Evolutionary conservation across 2,113 vertebrate species (phyloP).

Genomic region (Australoheros scitulus): DNA sequence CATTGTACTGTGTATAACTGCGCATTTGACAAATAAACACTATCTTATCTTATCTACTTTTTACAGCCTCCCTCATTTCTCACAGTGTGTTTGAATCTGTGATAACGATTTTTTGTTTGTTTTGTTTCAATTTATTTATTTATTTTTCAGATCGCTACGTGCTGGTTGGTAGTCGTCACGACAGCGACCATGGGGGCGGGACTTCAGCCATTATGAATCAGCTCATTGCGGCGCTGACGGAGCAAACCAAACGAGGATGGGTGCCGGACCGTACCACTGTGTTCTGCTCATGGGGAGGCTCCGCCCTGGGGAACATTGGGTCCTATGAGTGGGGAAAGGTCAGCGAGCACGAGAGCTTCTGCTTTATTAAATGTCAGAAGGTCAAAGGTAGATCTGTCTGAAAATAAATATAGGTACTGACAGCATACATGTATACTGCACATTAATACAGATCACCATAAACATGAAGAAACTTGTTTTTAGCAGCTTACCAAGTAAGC

Average conservation of each 20-base stretch:
- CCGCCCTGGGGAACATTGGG: slow-evolving; percentile 86
- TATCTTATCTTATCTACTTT: too few relatives aligned
- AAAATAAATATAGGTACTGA: background rate
- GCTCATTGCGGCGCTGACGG: slow-evolving; percentile 84
- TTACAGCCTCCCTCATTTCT: background rate
- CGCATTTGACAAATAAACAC: too few relatives aligned
- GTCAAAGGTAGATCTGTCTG: background rate
- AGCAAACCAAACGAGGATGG: slow-evolving; percentile 85
- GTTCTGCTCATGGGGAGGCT: slow-evolving; percentile 92
- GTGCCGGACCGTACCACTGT: slow-evolving; percentile 87
- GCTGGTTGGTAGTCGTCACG: slow-evolving; percentile 87
- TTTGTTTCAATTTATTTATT: background rate
- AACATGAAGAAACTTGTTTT: background rate
- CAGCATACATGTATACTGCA: background rate
- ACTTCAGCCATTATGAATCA: slow-evolving; percentile 86
- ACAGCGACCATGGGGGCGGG: slow-evolving; percentile 70
- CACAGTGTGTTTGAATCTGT: background rate
- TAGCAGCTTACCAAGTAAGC: background rate
- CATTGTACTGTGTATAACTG: too few relatives aligned
- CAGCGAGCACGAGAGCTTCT: slow-evolving; percentile 34
- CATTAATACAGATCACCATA: background rate
- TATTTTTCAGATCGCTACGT: slow-evolving; percentile 86
- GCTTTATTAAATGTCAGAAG: slow-evolving; percentile 33
- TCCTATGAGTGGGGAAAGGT: slow-evolving; percentile 97
- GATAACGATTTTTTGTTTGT: background rate